Evolutionary conservation across 1,140 invertebrate genomes (phyloP), one percentile per base, ranked within the genome.

Genomic region (Araneus ventricosus): DNA sequence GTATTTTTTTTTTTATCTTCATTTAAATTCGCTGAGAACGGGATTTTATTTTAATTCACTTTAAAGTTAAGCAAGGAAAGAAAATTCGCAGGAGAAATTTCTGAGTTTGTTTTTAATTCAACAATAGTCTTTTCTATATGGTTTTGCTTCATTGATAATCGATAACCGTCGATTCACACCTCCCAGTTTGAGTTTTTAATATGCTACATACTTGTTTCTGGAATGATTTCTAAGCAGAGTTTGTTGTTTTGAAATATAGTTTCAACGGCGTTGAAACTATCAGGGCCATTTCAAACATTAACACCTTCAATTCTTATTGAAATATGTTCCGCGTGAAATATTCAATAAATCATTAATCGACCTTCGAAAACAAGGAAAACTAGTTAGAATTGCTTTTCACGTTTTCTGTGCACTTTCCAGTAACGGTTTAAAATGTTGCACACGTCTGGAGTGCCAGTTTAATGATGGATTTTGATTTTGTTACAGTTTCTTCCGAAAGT

Each of bases 271-370:
- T 75, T 75, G 34, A 75, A 75, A 75, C 30, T 75, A 37, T 10
- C 70, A 82, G 45, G 80, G 80, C 37, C 80, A n/a, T 6, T 20
- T 82, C 8, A 82, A 82, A 45, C 80, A 52, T 82, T 82, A 82
- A 52, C 80, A 82, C 41, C 39, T 82, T 82, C 80, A 39, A 82
- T 6, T 45, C 14, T 10, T 34, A 22, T 27, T 37, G 30, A 75
- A 75, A 75, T 75, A 75, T 75, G 30, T 75, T 37, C 34, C 30
- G 30, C 30, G 22, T 75, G 67, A 75, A 75, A 75, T 10, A 34
- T 30, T 34, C 17, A 30, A 67, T 67, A 14, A 34, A 75, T 6
- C 27, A 75, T 34, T 75, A 75, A 22, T 75, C 67, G 34, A 75
- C 67, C 30, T 37, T 30, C 27, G 17, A 1, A 30, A 75, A 75